Base-by-base conservation (phyloP, 2,888 invertebrate species). In the Catocala fraxini region DNA sequence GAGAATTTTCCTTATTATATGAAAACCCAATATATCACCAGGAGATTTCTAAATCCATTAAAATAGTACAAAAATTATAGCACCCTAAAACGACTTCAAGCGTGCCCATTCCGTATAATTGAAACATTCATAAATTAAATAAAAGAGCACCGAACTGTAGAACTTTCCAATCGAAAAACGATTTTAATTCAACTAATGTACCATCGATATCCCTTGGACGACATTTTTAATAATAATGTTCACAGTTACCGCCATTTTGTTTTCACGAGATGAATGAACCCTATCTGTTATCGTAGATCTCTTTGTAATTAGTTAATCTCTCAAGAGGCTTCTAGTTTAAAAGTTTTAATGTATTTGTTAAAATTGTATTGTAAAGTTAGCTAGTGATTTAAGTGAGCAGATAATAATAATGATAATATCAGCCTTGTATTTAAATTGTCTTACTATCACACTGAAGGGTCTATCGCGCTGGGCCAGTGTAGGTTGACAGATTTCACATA, bases 111-210 rank as follows among this genome's bases (percentile, higher is more conserved):
- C 71, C 63, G 75, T 70, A 82, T 86, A 86, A 90, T 87, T 87
- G 85, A 84, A 85, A 88, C 85, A 87, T 87, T 87, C 88, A 87
- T 89, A 89, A 89, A 89, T 89, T 89, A 86, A 80, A 86, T 80
- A 77, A 81, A 83, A 79, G 79, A 80, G 80, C 80, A 73, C 72
- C 70, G 58, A 58, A 59, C 71, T 79, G 80, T 82, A 75, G 68
- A 69, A 72, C 65, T 66, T 60, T 63, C 59, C 73, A 79, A 84
- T 82, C 77, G 80, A 81, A 76, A 81, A 81, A 57, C 80, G 75
- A 84, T 86, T 83, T 85, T 81, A 84, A 85, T 84, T 82, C 73
- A 65, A 77, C 82, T 82, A 84, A 87, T 83, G 84, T 67, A 45
- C 67, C 62, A 62, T 65, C 63, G 67, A 73, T 68, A 65, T 73